Conservation (phyloP, 2,888 invertebrate species). For the Noctua janthe region DNA sequence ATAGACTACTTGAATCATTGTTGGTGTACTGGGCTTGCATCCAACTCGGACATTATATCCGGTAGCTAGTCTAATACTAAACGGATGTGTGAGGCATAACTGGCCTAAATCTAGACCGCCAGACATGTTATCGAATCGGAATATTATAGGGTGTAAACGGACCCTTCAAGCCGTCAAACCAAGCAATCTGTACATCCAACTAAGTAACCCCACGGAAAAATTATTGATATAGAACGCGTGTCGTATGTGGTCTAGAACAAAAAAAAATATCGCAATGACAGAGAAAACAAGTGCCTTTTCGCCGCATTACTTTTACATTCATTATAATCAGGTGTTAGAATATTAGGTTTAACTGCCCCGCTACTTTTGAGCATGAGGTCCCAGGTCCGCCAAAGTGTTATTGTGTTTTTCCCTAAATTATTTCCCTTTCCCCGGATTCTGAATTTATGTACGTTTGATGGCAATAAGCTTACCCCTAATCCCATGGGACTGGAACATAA, state of each 20-base stretch:
- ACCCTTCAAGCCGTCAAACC: no score
- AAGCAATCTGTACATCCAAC: no score
- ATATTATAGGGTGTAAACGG: no score
- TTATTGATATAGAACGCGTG: no score
- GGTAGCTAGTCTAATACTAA: background rate
- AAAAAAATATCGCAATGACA: no score
- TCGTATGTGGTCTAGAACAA: no score
- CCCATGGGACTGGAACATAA: background rate
- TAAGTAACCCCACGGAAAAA: no score
- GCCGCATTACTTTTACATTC: no score
- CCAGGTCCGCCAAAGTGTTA: background rate
- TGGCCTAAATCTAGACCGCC: background rate
- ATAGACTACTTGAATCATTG: background rate
- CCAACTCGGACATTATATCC: conserved; percentile 31
- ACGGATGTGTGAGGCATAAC: background rate
- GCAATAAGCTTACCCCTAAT: background rate
- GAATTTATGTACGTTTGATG: background rate
- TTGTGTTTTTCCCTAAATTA: background rate
- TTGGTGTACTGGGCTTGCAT: conserved; percentile 8
- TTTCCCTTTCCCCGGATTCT: background rate
- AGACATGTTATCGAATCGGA: background rate
- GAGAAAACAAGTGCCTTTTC: no score
- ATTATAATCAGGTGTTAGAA: background rate
- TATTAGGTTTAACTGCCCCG: background rate
- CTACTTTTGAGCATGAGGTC: background rate